These are phyloP conservation scores for Callionymus lyra DNA, from an alignment of 2,113 vertebrate genomes.

Conservation along the genomic window DNA sequence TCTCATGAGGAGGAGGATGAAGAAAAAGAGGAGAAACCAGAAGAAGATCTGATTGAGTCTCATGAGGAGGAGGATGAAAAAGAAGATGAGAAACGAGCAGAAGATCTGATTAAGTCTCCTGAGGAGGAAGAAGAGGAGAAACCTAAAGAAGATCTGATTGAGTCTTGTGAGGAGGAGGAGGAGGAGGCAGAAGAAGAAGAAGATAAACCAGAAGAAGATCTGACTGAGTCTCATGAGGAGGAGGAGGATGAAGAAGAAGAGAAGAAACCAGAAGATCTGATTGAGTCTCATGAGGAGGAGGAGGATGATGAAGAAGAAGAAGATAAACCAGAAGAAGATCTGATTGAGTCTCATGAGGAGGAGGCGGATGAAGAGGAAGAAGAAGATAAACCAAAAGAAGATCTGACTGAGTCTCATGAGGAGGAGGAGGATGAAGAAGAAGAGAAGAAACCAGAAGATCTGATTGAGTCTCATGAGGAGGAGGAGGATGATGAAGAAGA, in stretches of 20 bases:
- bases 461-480: not conserved
- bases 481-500: not conserved
- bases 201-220: not conserved
- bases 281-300: not conserved
- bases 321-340: not conserved
- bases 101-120: not conserved
- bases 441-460: not conserved
- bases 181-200: not conserved
- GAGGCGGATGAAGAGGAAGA: not conserved
- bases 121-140: not conserved
- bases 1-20: not conserved
- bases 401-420: not conserved
- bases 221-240: not conserved
- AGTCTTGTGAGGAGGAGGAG: not conserved
- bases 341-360: too few species aligned
- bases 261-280: not conserved
- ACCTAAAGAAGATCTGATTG: not conserved
- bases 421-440: constrained; percentile 1
- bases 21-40: not conserved
- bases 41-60: not conserved
- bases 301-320: not conserved
- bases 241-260: constrained; percentile 6
- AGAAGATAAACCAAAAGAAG: not conserved
- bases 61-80: not conserved
- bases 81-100: not conserved